These are phyloP conservation scores for Hyperopisus bebe DNA, from an alignment of 2,113 vertebrate genomes.

Conservation along the genomic window DNA sequence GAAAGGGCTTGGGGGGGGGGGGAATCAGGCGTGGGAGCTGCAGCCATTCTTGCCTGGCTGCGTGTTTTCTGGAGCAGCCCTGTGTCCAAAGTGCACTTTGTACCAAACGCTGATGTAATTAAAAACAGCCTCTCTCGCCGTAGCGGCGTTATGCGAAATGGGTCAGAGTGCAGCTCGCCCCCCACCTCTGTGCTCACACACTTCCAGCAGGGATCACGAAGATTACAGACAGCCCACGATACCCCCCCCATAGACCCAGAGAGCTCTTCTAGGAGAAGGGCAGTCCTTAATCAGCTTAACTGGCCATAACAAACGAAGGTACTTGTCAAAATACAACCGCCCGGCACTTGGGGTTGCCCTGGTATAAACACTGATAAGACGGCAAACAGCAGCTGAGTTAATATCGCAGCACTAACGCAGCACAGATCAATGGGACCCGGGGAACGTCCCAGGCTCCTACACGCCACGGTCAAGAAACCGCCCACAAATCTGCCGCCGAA, in stretches of 20 bases:
- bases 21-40: not conserved
- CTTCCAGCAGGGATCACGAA: slow-evolving; percentile 24
- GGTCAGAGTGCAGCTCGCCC: slow-evolving; percentile 45
- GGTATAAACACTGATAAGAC: not conserved
- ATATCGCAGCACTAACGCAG: not conserved
- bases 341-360: not conserved
- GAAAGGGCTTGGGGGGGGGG: not conserved
- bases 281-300: slow-evolving; percentile 33
- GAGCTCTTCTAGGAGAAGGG: slow-evolving; percentile 24
- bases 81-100: slow-evolving; percentile 25
- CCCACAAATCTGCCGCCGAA: not conserved
- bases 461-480: too few species aligned
- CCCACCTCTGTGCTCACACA: slow-evolving; percentile 23
- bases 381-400: not conserved
- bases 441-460: not conserved
- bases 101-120: slow-evolving; percentile 32
- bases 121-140: slow-evolving; percentile 38
- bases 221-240: slow-evolving; percentile 30
- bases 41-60: slow-evolving; percentile 10
- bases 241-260: not conserved
- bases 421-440: not conserved
- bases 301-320: slow-evolving; percentile 23
- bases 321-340: slow-evolving; percentile 13
- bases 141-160: slow-evolving; percentile 38
- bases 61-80: slow-evolving; percentile 2